Percentiles rank a stretch among this genome's conserved stretches.
phyloP scores from a whole-genome alignment of 2,888 invertebrate genomes.

The Dyspetes luteomarginatus region DNA sequence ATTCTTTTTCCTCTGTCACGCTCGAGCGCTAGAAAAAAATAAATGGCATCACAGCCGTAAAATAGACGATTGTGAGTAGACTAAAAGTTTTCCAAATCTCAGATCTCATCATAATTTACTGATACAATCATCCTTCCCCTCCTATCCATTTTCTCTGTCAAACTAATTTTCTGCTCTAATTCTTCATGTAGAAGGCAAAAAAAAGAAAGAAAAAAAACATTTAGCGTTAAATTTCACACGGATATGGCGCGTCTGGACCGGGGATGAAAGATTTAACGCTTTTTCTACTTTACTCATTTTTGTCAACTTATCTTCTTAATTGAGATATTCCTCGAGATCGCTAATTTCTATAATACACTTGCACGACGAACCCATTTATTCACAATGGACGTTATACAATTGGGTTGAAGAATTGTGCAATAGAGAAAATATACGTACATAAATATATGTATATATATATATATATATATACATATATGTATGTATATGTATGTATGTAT shows the following conservation, averaged over 20 bases:
- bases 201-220: too few species aligned
- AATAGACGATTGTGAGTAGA: not conserved
- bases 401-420: not conserved
- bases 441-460: not conserved
- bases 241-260: too few species aligned
- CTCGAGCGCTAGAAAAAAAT: not conserved
- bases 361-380: not conserved
- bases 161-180: too few species aligned
- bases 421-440: not conserved
- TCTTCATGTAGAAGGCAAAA: too few species aligned
- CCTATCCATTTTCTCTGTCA: not conserved
- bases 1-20: not conserved
- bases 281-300: too few species aligned
- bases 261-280: too few species aligned
- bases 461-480: not conserved
- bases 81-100: not conserved
- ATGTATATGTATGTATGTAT: not conserved
- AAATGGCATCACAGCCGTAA: not conserved
- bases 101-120: not conserved
- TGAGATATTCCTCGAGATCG: not conserved
- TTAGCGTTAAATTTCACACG: too few species aligned
- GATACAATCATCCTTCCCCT: not conserved
- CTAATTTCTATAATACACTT: not conserved
- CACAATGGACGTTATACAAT: not conserved
- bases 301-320: too few species aligned